Conservation (phyloP, 1,140 invertebrate genomes). For the Bemisia tabaci region DNA sequence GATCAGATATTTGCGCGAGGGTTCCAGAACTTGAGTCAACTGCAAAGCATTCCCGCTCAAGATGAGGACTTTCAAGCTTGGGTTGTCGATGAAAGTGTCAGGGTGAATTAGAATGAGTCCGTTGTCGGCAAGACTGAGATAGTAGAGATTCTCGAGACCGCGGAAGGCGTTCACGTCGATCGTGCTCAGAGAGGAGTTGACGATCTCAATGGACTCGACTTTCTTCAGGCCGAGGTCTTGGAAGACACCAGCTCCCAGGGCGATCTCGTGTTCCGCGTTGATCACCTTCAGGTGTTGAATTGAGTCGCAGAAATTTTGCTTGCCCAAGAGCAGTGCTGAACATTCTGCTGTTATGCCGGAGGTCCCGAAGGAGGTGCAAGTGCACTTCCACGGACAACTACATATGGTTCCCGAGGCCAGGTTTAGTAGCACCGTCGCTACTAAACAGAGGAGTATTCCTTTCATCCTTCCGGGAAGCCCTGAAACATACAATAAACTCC, state of each 20-base stretch:
- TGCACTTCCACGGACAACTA: conserved; percentile 8
- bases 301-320: conserved; percentile 8
- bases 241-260: conserved; percentile 13
- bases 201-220: conserved; percentile 31
- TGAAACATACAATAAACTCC: not conserved
- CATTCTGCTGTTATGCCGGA: conserved; percentile 8
- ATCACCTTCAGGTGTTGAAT: conserved; percentile 11
- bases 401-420: not conserved
- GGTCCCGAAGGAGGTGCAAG: conserved; percentile 1
- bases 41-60: conserved; percentile 47
- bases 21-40: conserved; percentile 29
- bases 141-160: conserved; percentile 44
- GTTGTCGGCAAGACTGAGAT: conserved; percentile 49
- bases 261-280: conserved; percentile 8
- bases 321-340: not conserved
- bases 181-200: conserved; percentile 28
- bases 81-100: conserved; percentile 47
- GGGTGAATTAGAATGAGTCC: conserved; percentile 44
- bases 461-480: not conserved
- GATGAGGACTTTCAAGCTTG: conserved; percentile 44
- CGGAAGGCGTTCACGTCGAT: conserved; percentile 42
- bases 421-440: not conserved
- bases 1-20: conserved; percentile 34
- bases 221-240: conserved; percentile 27
- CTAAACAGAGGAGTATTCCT: not conserved